A percentile compares a stretch with the other conserved stretches of the same genome.
Evolutionary conservation across 2,888 invertebrate genomes (phyloP).

Genomic region (Seladonia tumulorum): DNA sequence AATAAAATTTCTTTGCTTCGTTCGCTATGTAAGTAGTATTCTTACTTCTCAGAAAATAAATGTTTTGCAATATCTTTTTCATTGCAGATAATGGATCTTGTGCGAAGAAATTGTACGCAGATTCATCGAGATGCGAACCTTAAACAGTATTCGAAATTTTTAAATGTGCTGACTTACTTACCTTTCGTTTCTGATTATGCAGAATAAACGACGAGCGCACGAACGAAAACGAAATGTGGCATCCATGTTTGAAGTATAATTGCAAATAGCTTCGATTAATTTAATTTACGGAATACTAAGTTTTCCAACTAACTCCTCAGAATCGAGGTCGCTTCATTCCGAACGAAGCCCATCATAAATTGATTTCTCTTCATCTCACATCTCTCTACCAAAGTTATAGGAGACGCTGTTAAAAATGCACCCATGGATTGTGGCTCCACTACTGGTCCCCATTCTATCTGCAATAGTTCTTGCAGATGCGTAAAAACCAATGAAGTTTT

Average conservation of each 20-base stretch:
- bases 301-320: neutral
- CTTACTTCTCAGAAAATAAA: neutral
- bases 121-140: neutral
- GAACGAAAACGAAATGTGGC: neutral
- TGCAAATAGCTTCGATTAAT: neutral
- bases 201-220: neutral
- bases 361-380: neutral
- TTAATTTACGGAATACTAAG: neutral
- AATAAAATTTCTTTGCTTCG: neutral
- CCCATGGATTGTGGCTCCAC: neutral
- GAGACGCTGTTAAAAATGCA: neutral
- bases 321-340: neutral
- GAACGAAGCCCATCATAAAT: neutral
- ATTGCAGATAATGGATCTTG: neutral
- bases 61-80: neutral
- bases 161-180: neutral
- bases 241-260: neutral
- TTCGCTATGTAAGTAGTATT: neutral
- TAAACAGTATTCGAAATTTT: neutral
- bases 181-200: neutral
- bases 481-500: neutral
- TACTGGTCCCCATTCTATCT: neutral
- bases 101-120: neutral
- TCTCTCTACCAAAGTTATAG: neutral
- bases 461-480: neutral